Base-by-base conservation (phyloP, 1,140 invertebrate genomes). In the Drosophila tani region DNA sequence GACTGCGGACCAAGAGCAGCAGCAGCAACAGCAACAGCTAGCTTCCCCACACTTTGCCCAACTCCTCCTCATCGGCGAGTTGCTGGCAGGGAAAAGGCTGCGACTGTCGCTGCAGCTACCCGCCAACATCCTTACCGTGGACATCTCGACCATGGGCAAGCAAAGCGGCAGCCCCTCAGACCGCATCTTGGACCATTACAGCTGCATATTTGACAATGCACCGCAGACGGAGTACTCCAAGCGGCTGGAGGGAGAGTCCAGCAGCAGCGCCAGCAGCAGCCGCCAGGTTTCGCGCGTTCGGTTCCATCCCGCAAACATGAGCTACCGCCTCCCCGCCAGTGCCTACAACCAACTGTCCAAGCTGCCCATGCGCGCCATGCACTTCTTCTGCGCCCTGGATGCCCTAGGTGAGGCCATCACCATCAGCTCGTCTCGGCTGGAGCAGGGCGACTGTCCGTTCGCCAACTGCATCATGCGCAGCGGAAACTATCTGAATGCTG, bases 201-300 rank as follows among this genome's bases (percentile, higher is more conserved):
- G 91, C 57, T 78, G 71, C 24, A 91, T 93, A 15, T 88, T 93
- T 19, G 85, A 93, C 43, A 91, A 92, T 66, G 92, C 91, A 1
- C 92, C 91, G 7, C 76, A 92, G 56, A 91, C 90, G 5, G 91
- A 92, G 55, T 92, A 91, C 29, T 58, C 85, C 7, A 92, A 92
- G 57, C 69, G 82, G 5, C 24, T 92, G 41, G 91, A 91, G 64
- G 77, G 51, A 29, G 91, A 85, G 38, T 68, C n/a, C n/a, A n/a
- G 49, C 55, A 81, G 65, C 41, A 75, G 49, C 55, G 80, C 62
- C 41, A 75, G 49, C 50, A 75, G 65, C 38, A 75, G 40, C 7
- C 79, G 81, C 1, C 82, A 75, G 17, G 58, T 81, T 1, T 64
- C 85, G 6, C 67, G 88, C 14, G 78, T 92, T 7, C 80, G 88